A percentile compares a stretch with the other conserved stretches of the same genome.
phyloP scores from a whole-genome alignment of 2,888 invertebrate species.

The Mesorhabditis spiculigera region DNA sequence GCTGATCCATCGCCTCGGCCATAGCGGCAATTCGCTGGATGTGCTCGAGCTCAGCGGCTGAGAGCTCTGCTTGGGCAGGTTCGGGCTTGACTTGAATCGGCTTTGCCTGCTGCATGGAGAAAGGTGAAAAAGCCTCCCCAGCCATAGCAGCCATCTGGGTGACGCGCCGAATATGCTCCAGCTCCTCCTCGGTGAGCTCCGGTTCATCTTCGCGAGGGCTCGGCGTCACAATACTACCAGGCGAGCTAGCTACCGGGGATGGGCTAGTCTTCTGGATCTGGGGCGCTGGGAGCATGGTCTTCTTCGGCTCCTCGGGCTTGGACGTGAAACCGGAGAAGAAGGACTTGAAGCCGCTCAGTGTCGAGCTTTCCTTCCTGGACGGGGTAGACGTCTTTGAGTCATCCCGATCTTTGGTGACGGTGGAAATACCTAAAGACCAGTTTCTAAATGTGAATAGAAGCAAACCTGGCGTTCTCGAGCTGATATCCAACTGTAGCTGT shows the following conservation, averaged over 20 bases:
- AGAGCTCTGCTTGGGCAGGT: constrained; percentile 18
- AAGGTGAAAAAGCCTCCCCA: constrained; percentile 1
- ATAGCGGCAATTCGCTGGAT: constrained; percentile 21
- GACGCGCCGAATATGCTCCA: constrained; percentile 29
- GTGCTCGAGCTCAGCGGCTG: constrained; percentile 36
- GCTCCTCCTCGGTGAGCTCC: constrained; percentile 31
- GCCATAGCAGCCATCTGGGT: constrained; percentile 17
- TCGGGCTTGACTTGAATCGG: constrained; percentile 10
- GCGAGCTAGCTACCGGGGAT: not conserved
- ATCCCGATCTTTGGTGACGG: not conserved
- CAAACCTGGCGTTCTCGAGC: not conserved
- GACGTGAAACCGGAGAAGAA: constrained; percentile 13
- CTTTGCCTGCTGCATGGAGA: not conserved
- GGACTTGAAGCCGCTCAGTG: not conserved
- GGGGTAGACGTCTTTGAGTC: not conserved
- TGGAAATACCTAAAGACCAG: not conserved
- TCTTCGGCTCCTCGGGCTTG: constrained; percentile 19
- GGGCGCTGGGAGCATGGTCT: constrained; percentile 10
- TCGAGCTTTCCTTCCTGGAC: not conserved
- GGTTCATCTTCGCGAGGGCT: constrained; percentile 5
- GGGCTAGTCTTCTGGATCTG: not conserved
- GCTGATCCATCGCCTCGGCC: constrained; percentile 15
- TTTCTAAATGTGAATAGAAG: no score
- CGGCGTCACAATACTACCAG: not conserved
- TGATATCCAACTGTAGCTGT: constrained; percentile 1